These are phyloP conservation scores for Ondatra zibethicus DNA, from an alignment of 2,113 vertebrate genomes.

Conservation along the genomic window DNA sequence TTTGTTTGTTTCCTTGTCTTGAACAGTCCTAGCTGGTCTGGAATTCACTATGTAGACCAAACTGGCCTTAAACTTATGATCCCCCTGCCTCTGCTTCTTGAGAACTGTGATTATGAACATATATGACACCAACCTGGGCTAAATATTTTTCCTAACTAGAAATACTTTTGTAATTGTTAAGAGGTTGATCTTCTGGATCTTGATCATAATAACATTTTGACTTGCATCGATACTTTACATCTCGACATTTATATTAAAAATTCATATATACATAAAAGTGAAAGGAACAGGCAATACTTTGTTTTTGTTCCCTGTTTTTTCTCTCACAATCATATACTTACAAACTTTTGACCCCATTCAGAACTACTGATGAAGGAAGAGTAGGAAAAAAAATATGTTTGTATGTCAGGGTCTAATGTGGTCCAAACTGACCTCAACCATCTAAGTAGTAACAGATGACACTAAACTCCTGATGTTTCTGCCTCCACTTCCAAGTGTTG, in stretches of 20 bases:
- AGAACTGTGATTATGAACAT: neutral
- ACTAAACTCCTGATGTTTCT: neutral
- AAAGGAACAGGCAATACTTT: neutral
- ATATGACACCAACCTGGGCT: neutral
- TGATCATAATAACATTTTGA: neutral
- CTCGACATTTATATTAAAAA: neutral
- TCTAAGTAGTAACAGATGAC: neutral
- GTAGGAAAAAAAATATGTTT: neutral
- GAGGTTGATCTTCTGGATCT: neutral
- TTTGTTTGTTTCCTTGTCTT: neutral
- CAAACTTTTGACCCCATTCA: neutral
- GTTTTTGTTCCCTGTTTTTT: neutral
- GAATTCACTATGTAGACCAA: neutral
- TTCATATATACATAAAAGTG: neutral
- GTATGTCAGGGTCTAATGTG: neutral
- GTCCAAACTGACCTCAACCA: neutral
- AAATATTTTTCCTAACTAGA: neutral
- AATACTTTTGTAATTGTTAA: neutral
- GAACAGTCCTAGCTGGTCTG: neutral
- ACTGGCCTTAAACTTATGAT: neutral
- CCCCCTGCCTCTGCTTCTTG: neutral
- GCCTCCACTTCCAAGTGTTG: neutral
- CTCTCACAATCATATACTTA: neutral
- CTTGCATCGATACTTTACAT: neutral
- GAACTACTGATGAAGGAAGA: neutral